A percentile compares a stretch with the other conserved stretches of the same genome.
Evolutionary conservation across 2,888 invertebrate species (phyloP).

Genomic region (Pristionchus fissidentatus): DNA sequence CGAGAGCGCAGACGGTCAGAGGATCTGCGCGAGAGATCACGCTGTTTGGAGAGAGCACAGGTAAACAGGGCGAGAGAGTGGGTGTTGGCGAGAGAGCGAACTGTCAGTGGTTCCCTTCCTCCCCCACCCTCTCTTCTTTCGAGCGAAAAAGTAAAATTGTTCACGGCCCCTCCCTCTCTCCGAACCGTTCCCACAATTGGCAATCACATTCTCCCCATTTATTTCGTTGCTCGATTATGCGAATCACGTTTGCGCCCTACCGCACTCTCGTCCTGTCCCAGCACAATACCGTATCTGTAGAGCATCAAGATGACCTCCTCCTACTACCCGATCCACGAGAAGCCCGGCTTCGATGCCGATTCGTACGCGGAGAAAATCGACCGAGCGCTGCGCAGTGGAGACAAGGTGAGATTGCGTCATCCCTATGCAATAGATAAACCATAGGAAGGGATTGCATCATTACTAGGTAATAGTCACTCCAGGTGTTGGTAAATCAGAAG

Average conservation of each 20-base stretch:
- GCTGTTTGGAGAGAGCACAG: not conserved
- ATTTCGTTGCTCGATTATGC: too few relatives aligned
- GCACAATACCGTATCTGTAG: slow-evolving; percentile 55
- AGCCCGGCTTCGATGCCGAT: slow-evolving; percentile 70
- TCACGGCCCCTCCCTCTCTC: too few relatives aligned
- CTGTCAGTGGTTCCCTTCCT: not conserved
- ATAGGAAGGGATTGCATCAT: too few relatives aligned
- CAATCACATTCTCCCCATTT: too few relatives aligned
- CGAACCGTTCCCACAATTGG: not conserved
- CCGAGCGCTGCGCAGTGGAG: slow-evolving; percentile 72
- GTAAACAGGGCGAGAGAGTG: not conserved
- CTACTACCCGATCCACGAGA: slow-evolving; percentile 61
- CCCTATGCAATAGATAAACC: too few relatives aligned
- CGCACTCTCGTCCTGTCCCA: slow-evolving; percentile 51
- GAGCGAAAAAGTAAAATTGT: too few relatives aligned
- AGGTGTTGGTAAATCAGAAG: too few relatives aligned
- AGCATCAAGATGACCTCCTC: slow-evolving; percentile 54
- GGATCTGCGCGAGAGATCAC: not conserved
- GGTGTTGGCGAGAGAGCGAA: too few relatives aligned
- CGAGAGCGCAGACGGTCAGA: slow-evolving; percentile 18
- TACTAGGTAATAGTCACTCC: too few relatives aligned
- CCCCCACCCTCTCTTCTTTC: slow-evolving; percentile 14
- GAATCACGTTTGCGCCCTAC: not conserved
- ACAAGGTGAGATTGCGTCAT: slow-evolving; percentile 16
- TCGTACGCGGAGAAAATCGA: slow-evolving; percentile 69